A percentile compares a stretch with the other conserved stretches of the same genome.
Evolutionary conservation across 2,113 vertebrate genomes (phyloP).

Genomic region (Eudyptes chrysolophus): DNA sequence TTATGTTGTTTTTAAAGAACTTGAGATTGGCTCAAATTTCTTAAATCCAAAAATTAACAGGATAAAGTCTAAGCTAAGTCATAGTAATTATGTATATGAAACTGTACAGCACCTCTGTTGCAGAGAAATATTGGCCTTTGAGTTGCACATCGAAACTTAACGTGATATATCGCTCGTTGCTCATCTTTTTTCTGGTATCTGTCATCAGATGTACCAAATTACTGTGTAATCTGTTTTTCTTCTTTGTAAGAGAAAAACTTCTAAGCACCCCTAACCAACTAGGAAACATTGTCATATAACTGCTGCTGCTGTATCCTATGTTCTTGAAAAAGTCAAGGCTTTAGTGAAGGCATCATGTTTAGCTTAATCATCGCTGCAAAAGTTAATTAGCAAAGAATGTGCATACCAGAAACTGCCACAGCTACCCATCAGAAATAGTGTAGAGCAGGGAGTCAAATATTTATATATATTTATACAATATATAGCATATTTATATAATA

Average conservation of each 20-base stretch:
- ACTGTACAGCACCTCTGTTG: not conserved
- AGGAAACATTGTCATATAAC: not conserved
- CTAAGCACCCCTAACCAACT: not conserved
- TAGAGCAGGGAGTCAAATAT: conserved; percentile 1
- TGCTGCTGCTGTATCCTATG: not conserved
- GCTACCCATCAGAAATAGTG: conserved; percentile 23
- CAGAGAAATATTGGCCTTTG: not conserved
- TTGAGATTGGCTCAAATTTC: not conserved
- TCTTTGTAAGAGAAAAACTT: not conserved
- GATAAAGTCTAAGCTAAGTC: not conserved
- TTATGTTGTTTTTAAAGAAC: not conserved
- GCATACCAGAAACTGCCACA: not conserved
- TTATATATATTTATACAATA: not conserved
- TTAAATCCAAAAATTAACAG: not conserved
- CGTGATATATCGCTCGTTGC: not conserved
- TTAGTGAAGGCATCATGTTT: not conserved
- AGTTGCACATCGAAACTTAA: not conserved
- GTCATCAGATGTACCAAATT: not conserved
- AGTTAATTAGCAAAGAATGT: not conserved
- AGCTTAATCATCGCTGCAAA: not conserved
- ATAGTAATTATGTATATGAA: not conserved
- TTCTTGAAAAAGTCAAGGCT: not conserved
- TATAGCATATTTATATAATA: not conserved
- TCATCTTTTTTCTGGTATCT: not conserved
- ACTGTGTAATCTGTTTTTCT: not conserved